phyloP scores from a whole-genome alignment of 2,113 vertebrate species.

The Mola mola region DNA sequence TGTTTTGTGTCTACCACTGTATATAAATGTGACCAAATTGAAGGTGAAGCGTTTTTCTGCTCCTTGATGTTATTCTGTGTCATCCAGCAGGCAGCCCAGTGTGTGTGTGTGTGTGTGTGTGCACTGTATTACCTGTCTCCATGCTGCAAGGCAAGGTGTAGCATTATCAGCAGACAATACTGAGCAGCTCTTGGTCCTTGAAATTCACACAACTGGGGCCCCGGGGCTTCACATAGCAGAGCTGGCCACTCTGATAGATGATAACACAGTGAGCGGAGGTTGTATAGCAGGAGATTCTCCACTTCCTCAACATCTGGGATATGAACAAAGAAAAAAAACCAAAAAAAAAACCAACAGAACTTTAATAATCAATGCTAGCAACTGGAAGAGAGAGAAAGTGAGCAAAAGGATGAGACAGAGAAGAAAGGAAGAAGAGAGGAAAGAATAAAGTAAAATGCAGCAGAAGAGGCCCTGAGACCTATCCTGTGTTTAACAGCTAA shows the following conservation, averaged over 20 bases:
- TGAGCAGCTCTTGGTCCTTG: conserved; percentile 81
- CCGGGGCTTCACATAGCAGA: conserved; percentile 80
- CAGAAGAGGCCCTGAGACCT: conserved; percentile 13
- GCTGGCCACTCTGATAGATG: conserved; percentile 83
- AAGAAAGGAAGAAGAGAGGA: neutral
- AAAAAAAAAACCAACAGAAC: neutral
- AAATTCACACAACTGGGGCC: conserved; percentile 73
- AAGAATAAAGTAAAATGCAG: conserved; percentile 11
- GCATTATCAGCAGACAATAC: conserved; percentile 85
- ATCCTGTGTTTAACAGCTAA: conserved; percentile 23
- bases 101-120: neutral
- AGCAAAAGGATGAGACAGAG: neutral
- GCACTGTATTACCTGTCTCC: conserved; percentile 87
- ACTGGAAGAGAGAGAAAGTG: neutral
- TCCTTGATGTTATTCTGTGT: too few species aligned
- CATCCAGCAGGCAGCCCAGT: too few species aligned
- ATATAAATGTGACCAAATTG: too few species aligned
- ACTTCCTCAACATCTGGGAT: conserved; percentile 78
- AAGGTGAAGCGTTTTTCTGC: too few species aligned
- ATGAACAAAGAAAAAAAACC: conserved; percentile 3
- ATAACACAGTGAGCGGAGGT: conserved; percentile 85
- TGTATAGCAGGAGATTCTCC: conserved; percentile 81
- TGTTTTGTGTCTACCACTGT: too few species aligned
- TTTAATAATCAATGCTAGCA: conserved; percentile 2
- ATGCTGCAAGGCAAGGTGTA: conserved; percentile 82